phyloP scores from a whole-genome alignment of 1,140 invertebrate genomes.

The Heliconius melpomene region DNA sequence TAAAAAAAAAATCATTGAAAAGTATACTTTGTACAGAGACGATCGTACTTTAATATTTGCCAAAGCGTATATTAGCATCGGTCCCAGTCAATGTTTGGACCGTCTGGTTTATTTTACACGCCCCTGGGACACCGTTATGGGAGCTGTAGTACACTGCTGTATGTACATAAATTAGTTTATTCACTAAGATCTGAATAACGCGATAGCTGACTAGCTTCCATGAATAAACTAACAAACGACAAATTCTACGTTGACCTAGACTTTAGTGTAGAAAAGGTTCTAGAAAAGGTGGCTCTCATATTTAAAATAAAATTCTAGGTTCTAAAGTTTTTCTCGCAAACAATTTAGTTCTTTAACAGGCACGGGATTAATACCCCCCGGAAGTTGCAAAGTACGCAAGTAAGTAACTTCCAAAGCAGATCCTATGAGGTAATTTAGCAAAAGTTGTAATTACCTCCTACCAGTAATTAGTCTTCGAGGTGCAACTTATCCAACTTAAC shows the following conservation, averaged over 20 bases:
- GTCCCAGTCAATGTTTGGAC: constrained; percentile 2
- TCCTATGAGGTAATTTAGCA: constrained; percentile 10
- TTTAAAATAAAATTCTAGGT: not conserved
- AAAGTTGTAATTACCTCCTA: constrained; percentile 8
- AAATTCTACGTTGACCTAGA: not conserved
- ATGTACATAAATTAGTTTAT: constrained; percentile 14
- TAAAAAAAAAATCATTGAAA: no score
- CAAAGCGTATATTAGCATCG: not conserved
- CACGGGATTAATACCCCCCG: not conserved
- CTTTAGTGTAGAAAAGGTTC: not conserved
- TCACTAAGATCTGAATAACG: constrained; percentile 5
- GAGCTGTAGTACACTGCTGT: constrained; percentile 7
- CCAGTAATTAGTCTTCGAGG: constrained; percentile 4
- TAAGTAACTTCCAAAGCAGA: not conserved
- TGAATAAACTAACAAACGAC: constrained; percentile 7
- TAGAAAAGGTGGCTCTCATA: not conserved
- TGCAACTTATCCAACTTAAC: not conserved
- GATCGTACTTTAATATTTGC: not conserved
- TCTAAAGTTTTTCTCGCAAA: not conserved
- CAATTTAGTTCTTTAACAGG: not conserved
- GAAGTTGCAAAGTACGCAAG: not conserved
- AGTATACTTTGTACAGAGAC: no score
- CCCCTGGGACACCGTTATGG: not conserved
- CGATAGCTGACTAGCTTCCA: not conserved
- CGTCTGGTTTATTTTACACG: not conserved